Evolutionary conservation across 2,888 invertebrate genomes (phyloP).

Genomic region (Desoria tigrina): DNA sequence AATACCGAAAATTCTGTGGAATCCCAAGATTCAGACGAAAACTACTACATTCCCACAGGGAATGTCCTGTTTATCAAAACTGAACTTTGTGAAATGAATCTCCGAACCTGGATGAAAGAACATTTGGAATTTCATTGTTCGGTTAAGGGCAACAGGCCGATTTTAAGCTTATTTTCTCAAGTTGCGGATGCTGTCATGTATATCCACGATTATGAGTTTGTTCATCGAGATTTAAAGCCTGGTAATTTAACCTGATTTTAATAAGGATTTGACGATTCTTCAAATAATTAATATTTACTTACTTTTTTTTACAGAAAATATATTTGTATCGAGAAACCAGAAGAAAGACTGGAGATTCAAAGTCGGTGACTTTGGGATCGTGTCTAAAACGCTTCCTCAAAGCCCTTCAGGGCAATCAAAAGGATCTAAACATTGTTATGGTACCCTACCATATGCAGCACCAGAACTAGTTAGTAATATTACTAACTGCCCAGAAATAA

Average conservation of each 20-base stretch:
- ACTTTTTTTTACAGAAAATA: not conserved
- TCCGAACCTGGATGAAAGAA: not conserved
- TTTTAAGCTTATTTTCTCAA: not conserved
- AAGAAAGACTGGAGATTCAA: not conserved
- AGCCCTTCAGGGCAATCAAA: not conserved
- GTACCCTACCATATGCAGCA: not conserved
- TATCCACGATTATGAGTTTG: not conserved
- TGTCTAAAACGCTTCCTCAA: not conserved
- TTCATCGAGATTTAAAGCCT: not conserved
- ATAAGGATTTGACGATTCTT: not conserved
- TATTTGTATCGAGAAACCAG: not conserved
- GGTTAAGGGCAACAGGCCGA: not conserved
- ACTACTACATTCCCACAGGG: not conserved
- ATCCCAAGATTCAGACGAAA: not conserved
- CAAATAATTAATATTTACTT: not conserved
- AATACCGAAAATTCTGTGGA: not conserved
- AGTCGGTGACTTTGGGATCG: not conserved
- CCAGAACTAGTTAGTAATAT: not conserved
- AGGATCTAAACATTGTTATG: not conserved
- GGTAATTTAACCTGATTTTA: not conserved
- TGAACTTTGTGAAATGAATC: not conserved
- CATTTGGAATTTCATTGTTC: not conserved
- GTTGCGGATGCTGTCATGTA: not conserved
- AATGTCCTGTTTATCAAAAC: not conserved
- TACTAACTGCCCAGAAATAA: too few species aligned